Conservation (phyloP, 2,797 vertebrate species). For the Poeciliopsis infans region DNA sequence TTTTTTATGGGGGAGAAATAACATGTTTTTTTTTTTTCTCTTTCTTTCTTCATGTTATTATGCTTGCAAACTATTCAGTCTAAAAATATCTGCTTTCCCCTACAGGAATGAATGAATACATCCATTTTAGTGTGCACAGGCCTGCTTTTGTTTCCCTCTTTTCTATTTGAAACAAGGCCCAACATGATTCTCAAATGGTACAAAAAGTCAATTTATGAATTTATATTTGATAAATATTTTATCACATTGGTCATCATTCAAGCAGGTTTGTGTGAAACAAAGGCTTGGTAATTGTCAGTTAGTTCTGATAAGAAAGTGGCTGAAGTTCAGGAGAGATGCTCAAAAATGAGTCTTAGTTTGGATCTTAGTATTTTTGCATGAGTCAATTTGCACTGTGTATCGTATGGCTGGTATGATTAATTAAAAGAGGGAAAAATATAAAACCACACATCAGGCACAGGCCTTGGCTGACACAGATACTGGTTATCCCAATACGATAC, state of each 20-base stretch:
- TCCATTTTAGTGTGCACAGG: background rate
- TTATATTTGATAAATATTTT: background rate
- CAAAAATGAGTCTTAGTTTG: background rate
- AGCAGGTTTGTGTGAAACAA: background rate
- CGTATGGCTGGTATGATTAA: conserved; percentile 5
- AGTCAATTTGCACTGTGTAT: background rate
- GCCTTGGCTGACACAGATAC: conserved; percentile 55
- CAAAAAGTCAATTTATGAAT: background rate
- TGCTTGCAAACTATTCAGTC: background rate
- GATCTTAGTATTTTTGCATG: background rate
- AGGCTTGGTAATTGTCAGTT: background rate
- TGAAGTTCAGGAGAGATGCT: background rate
- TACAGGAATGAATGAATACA: background rate
- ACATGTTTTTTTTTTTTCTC: background rate
- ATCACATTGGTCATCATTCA: background rate
- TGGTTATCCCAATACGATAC: conserved; percentile 75
- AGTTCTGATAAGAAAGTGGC: background rate
- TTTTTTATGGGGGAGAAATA: background rate
- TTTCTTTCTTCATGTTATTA: background rate
- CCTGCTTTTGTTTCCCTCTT: no score
- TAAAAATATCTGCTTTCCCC: background rate
- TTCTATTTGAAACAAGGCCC: no score
- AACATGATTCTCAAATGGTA: no score
- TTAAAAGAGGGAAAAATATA: conserved; percentile 72
- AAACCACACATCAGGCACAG: conserved; percentile 75